Evolutionary conservation across 1,140 invertebrate genomes (phyloP).

Genomic region (Hylaeus anthracinus): DNA sequence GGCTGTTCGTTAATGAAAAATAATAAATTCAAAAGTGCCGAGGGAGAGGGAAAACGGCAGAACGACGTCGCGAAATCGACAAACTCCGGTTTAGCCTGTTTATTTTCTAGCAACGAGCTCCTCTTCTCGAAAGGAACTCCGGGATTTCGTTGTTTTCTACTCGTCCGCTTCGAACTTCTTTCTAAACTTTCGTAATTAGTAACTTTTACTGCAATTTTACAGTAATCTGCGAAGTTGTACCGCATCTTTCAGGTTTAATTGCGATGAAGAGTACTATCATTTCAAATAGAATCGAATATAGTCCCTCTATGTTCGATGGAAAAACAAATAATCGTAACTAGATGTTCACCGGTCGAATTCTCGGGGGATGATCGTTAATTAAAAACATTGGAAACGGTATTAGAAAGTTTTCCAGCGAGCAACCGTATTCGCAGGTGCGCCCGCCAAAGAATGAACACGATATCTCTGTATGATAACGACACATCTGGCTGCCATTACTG

Average conservation of each 20-base stretch:
- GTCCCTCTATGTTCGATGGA: not conserved
- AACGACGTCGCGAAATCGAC: not conserved
- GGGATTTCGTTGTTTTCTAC: too few relatives aligned
- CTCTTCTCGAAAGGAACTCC: too few relatives aligned
- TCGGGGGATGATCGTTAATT: not conserved
- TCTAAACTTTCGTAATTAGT: too few relatives aligned
- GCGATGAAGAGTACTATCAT: too few relatives aligned
- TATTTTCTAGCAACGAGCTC: not conserved
- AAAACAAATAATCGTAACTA: not conserved
- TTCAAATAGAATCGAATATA: too few relatives aligned
- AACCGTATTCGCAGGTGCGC: not conserved
- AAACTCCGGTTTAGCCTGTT: conserved; percentile 1
- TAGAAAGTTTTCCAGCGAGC: conserved; percentile 18
- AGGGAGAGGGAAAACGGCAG: not conserved
- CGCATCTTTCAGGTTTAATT: too few relatives aligned
- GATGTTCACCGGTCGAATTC: not conserved
- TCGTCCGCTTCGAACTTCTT: too few relatives aligned
- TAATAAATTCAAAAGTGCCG: conserved; percentile 41
- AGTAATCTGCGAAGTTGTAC: too few relatives aligned
- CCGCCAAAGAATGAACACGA: conserved; percentile 6
- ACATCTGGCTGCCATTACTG: not conserved
- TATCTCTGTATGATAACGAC: conserved; percentile 25
- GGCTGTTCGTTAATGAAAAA: conserved; percentile 38
- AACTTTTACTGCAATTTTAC: too few relatives aligned
- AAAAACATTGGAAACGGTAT: conserved; percentile 12